Evolutionary conservation across 1,140 invertebrate species (phyloP).

Genomic region (Anadara kagoshimensis): DNA sequence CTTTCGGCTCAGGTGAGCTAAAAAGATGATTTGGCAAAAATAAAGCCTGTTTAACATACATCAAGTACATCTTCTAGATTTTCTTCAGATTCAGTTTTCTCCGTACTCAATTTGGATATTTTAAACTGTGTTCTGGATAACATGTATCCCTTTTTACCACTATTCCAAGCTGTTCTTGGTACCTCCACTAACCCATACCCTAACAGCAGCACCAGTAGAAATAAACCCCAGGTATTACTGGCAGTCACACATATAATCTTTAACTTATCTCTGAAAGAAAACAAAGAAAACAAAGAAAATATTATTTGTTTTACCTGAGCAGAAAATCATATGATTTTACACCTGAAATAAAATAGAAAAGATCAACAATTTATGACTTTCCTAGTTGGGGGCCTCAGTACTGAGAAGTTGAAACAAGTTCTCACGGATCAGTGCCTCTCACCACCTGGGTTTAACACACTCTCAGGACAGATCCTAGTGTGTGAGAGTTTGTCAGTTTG

Average conservation of each 20-base stretch:
- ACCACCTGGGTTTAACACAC: no score
- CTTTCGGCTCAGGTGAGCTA: no score
- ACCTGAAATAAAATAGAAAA: no score
- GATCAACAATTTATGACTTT: no score
- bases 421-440: no score
- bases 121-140: conserved; percentile 96
- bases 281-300: background rate
- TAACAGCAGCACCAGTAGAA: conserved; percentile 93
- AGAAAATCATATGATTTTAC: no score
- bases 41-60: conserved; percentile 76
- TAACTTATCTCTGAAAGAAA: conserved; percentile 83
- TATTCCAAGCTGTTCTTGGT: conserved; percentile 91
- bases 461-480: no score
- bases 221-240: conserved; percentile 99
- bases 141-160: conserved; percentile 78
- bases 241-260: conserved; percentile 99
- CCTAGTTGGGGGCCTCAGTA: no score
- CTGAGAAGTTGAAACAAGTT: no score
- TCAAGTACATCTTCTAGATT: conserved; percentile 93
- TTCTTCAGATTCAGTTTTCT: conserved; percentile 98
- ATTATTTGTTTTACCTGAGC: background rate
- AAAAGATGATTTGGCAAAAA: no score
- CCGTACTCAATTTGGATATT: conserved; percentile 96
- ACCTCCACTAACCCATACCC: conserved; percentile 98
- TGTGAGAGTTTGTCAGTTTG: no score